Evolutionary conservation across 2,113 vertebrate genomes (phyloP), one percentile per base, ranked within the genome.

Genomic region (Hippocampus mohnikei): DNA sequence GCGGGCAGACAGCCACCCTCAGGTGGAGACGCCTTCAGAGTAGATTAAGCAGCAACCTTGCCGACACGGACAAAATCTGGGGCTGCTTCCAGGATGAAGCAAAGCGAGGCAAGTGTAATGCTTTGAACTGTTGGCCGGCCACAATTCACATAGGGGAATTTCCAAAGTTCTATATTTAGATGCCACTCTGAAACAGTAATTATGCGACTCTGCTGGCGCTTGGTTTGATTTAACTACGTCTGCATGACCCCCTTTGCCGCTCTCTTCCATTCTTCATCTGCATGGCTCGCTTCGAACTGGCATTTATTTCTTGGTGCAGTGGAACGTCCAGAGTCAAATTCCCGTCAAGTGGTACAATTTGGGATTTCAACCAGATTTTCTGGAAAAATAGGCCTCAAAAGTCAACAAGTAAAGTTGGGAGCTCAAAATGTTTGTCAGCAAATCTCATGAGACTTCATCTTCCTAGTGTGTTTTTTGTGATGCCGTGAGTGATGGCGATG

Each of bases 151-250:
- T 53, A 63, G 75, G 58, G 85, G 86, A 87, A 72, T 81, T 87
- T 84, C 80, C 78, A 77, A 53, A 63, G 70, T 70, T 74, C 80
- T 79, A 53, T 59, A 69, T 84, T 83, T 84, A 80, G 79, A 70
- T 44, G 52, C 18, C 53, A 66, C 21, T 71, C 64, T 72, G 80
- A 84, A 81, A 80, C 27, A n/a, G 76, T 60, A 84, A 82, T 85
- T 77, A 81, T 67, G 73, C n/a, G 74, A 77, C 66, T 81, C 42
- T 60, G 75, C 37, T 72, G 55, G 71, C 67, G 66, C 2, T n/a
- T 70, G 71, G 48, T 44, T 56, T 69, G 41, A 72, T 70, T 81
- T 53, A 74, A 78, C 76, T 65, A 62, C n/a, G 9, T 66, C 56
- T 48, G 25, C 71, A 56, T 73, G 65, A 78, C 66, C 69, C 58